phyloP scores from a whole-genome alignment of 2,888 invertebrate genomes.

The Macrostomum cliftonense region DNA sequence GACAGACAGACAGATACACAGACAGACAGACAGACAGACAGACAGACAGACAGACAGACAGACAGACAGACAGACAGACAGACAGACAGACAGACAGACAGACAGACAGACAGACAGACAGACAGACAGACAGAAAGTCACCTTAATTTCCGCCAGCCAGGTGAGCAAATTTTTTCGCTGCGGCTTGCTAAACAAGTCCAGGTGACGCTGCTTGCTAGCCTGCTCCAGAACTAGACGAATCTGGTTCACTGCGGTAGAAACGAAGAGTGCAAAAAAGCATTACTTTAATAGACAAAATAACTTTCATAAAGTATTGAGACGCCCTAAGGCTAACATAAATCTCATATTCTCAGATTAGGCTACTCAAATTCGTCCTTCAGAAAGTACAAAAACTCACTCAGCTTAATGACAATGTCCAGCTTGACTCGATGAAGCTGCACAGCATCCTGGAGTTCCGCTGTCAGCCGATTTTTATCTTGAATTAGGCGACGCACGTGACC shows the following conservation, averaged over 20 bases:
- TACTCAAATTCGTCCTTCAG: too few relatives aligned
- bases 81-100: conserved; percentile 2
- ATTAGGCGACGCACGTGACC: background rate
- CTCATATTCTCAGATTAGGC: too few relatives aligned
- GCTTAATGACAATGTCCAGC: too few relatives aligned
- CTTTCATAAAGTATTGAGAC: too few relatives aligned
- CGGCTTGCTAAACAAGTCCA: conserved; percentile 3
- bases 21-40: background rate
- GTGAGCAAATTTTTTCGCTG: conserved; percentile 3
- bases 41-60: conserved; percentile 1
- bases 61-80: conserved; percentile 2
- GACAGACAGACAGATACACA: background rate
- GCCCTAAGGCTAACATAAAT: too few relatives aligned
- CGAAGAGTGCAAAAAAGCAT: too few relatives aligned
- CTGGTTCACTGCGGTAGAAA: conserved; percentile 2
- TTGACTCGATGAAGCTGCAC: too few relatives aligned
- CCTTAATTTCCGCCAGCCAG: background rate
- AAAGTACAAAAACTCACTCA: too few relatives aligned
- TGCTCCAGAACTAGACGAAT: background rate
- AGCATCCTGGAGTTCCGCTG: too few relatives aligned
- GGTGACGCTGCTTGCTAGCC: conserved; percentile 1
- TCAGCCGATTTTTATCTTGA: background rate
- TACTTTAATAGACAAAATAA: too few relatives aligned
- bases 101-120: background rate
- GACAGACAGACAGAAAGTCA: background rate